Base-by-base conservation (phyloP, 2,888 invertebrate species). In the Drosophila setosimentum region DNA sequence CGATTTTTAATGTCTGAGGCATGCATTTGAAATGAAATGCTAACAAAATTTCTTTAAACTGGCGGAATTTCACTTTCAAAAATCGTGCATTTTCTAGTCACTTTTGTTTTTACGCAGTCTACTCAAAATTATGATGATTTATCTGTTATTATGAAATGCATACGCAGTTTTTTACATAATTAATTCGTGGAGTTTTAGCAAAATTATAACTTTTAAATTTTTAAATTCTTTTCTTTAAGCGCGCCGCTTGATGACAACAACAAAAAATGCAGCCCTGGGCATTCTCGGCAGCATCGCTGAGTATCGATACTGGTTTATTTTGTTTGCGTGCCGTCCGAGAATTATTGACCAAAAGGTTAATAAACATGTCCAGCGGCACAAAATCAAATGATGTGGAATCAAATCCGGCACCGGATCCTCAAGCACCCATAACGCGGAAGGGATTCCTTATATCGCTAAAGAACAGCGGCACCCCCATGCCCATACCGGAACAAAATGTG, bases 401-500 rank as follows among this genome's bases (percentile, higher is more conserved):
- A 6, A 92, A 91, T 75, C 89, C 85, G 8, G 84, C 90, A 4
- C 83, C 87, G 2, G 97, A 97, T 94, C 97, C 97, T 0, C 95
- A 96, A 18, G 96, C 96, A 0, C 97, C 97, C 0, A 95, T 96
- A 18, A 96, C 96, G 3, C 95, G 97, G 49, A 96, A 96, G 92
- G 97, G 97, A 1, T 95, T 97, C 58, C 94, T 97, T 2, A 96
- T 96, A 80, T 97, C 97, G 0, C 96, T 98, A 81, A 94, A 96
- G 82, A 96, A 96, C 48, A 96, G 97, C 40, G 96, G 97, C 11
- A 96, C 97, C 92, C 95, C 96, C 0, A 97, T 97, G 95, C 96
- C 96, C 90, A 97, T 98, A 92, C 97, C 97, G 0, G 97, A 98
- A 91, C 95, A 95, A 89, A 97, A 98, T 93, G 94, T 97, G 89